A percentile compares a stretch with the other conserved stretches of the same genome.
These are phyloP conservation scores for Belonocnema kinseyi DNA, from an alignment of 1,140 invertebrate species.

Conservation along the genomic window DNA sequence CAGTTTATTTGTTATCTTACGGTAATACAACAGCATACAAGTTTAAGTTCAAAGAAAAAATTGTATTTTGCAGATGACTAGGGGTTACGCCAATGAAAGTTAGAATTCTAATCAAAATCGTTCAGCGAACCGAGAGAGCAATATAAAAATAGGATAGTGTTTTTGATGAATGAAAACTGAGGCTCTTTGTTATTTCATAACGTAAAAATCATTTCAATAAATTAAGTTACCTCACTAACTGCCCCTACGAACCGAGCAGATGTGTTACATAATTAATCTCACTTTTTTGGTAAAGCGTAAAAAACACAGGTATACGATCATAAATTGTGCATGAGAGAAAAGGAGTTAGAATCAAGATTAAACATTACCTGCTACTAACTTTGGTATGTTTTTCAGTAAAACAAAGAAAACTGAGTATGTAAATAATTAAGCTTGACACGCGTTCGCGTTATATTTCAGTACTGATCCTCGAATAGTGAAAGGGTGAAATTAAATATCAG, in stretches of 20 bases:
- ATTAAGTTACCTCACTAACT: slow-evolving; percentile 20
- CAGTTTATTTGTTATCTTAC: slow-evolving; percentile 6
- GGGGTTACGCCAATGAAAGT: neutral
- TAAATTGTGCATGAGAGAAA: slow-evolving; percentile 26
- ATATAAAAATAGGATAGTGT: neutral
- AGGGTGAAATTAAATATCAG: slow-evolving; percentile 23
- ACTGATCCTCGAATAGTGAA: slow-evolving; percentile 19
- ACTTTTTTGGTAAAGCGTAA: slow-evolving; percentile 31
- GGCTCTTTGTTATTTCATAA: neutral
- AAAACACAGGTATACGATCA: slow-evolving; percentile 27
- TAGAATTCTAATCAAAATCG: neutral
- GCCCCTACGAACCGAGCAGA: neutral
- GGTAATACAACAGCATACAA: slow-evolving; percentile 17
- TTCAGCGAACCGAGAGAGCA: neutral
- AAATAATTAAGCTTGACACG: slow-evolving; percentile 6
- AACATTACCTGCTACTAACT: slow-evolving; percentile 5
- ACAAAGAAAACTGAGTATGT: neutral
- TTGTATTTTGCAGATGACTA: neutral
- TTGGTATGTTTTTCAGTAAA: slow-evolving; percentile 3
- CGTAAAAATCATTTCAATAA: slow-evolving; percentile 1
- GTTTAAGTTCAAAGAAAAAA: neutral
- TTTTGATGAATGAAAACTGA: neutral
- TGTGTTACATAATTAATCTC: slow-evolving; percentile 29
- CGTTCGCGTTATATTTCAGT: slow-evolving; percentile 7
- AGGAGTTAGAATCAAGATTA: neutral